A percentile compares a stretch with the other conserved stretches of the same genome.
These are phyloP conservation scores for Discoglossus pictus DNA, from an alignment of 2,797 vertebrate species.

Conservation along the genomic window DNA sequence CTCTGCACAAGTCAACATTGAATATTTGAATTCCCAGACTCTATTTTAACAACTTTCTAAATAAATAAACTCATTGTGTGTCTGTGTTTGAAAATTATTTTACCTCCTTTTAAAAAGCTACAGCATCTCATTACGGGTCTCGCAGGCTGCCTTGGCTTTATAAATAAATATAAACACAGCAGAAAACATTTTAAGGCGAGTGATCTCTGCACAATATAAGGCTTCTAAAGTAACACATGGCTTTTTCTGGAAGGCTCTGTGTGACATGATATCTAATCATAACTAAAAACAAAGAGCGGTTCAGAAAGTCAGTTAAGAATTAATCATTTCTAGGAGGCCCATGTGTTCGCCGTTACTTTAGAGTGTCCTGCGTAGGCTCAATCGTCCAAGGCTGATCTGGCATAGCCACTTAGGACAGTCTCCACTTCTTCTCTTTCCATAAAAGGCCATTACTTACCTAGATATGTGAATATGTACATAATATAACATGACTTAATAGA, in stretches of 20 bases:
- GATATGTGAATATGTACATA: slow-evolving; percentile 3
- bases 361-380: slow-evolving; percentile 58
- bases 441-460: slow-evolving; percentile 58
- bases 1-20: slow-evolving; percentile 93
- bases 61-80: slow-evolving; percentile 94
- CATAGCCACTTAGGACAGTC: slow-evolving; percentile 51
- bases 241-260: slow-evolving; percentile 47
- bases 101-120: slow-evolving; percentile 73
- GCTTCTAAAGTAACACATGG: slow-evolving; percentile 23
- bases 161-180: slow-evolving; percentile 67
- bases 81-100: slow-evolving; percentile 85
- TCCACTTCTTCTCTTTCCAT: slow-evolving; percentile 60
- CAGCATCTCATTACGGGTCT: slow-evolving; percentile 70
- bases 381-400: slow-evolving; percentile 58
- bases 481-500: neutral
- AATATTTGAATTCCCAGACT: slow-evolving; percentile 99
- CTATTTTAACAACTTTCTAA: slow-evolving; percentile 93
- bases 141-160: slow-evolving; percentile 60
- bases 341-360: slow-evolving; percentile 58
- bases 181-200: slow-evolving; percentile 29
- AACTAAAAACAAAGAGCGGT: slow-evolving; percentile 61
- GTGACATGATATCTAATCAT: slow-evolving; percentile 59
- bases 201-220: slow-evolving; percentile 36
- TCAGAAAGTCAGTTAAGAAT: slow-evolving; percentile 67
- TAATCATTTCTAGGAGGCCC: slow-evolving; percentile 64